Conservation (phyloP, 2,888 invertebrate genomes). For the Netelia melanura region DNA sequence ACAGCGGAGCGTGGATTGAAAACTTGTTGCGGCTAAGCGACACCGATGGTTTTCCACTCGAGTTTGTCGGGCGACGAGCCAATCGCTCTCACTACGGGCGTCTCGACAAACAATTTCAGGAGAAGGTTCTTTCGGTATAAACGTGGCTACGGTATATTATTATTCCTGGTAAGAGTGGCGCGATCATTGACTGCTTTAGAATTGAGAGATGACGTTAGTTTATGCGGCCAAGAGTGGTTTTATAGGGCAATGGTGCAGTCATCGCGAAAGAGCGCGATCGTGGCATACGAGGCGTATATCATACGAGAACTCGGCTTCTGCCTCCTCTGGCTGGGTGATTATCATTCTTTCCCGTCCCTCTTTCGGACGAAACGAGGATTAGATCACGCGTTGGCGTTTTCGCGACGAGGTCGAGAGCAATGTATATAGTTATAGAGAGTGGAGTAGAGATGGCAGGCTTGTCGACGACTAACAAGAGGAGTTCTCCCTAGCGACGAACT, state of each 20-base stretch:
- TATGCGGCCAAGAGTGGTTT: background rate
- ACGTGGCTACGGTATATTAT: slow-evolving; percentile 8
- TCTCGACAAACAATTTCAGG: slow-evolving; percentile 34
- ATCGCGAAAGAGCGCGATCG: no score
- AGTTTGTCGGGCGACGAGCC: slow-evolving; percentile 57
- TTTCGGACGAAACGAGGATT: slow-evolving; percentile 54
- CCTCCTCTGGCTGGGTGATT: slow-evolving; percentile 20
- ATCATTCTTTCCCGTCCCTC: slow-evolving; percentile 22
- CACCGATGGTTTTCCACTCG: slow-evolving; percentile 46
- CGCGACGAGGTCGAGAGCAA: slow-evolving; percentile 46
- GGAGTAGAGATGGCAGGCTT: background rate
- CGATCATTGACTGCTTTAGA: slow-evolving; percentile 58
- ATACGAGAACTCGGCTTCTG: background rate
- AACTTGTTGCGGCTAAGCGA: slow-evolving; percentile 59
- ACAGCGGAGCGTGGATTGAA: slow-evolving; percentile 1
- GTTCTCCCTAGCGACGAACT: background rate
- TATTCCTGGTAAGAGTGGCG: slow-evolving; percentile 44
- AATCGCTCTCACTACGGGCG: slow-evolving; percentile 28
- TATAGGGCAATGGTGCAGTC: background rate
- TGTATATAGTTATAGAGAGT: background rate
- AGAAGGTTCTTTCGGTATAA: slow-evolving; percentile 7
- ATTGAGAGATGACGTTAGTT: slow-evolving; percentile 32
- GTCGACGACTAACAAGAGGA: slow-evolving; percentile 19
- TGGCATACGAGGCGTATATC: background rate
- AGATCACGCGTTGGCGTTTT: slow-evolving; percentile 58